These are phyloP conservation scores for Echinops telfairi DNA, from an alignment of 2,113 vertebrate species.

Conservation along the genomic window DNA sequence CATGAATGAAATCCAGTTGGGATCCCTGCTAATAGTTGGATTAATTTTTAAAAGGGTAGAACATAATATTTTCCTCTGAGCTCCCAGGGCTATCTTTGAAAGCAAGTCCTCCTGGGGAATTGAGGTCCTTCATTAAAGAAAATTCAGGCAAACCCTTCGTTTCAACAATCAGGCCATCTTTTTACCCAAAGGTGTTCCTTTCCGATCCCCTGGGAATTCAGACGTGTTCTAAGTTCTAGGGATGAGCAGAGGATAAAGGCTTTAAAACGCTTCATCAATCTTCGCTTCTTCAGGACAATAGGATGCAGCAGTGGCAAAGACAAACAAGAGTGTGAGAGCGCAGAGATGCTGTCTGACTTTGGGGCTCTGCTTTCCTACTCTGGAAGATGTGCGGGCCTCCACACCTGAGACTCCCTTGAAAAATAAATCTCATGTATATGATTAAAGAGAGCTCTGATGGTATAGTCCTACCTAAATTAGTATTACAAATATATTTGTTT, in stretches of 20 bases:
- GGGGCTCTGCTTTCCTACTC: background rate
- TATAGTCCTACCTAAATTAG: slow-evolving; percentile 19
- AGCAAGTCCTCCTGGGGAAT: slow-evolving; percentile 67
- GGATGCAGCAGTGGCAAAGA: background rate
- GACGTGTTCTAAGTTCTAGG: background rate
- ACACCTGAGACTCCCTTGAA: background rate
- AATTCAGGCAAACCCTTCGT: slow-evolving; percentile 71
- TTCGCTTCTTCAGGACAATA: slow-evolving; percentile 22
- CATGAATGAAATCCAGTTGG: slow-evolving; percentile 85
- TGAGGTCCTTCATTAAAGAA: slow-evolving; percentile 60
- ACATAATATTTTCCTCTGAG: slow-evolving; percentile 83
- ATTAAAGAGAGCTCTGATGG: background rate
- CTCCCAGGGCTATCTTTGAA: slow-evolving; percentile 80
- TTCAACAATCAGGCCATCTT: slow-evolving; percentile 73
- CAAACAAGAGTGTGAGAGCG: background rate
- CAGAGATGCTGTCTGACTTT: slow-evolving; percentile 20
- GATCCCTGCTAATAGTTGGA: slow-evolving; percentile 82
- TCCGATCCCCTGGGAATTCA: slow-evolving; percentile 14
- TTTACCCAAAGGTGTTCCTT: slow-evolving; percentile 71
- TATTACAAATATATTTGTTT: slow-evolving; percentile 44
- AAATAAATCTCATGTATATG: slow-evolving; percentile 30
- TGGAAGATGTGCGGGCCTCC: background rate
- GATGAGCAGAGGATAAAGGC: slow-evolving; percentile 19
- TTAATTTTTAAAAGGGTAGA: slow-evolving; percentile 86
- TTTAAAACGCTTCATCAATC: slow-evolving; percentile 41